Evolutionary conservation across 1,140 invertebrate genomes (phyloP), one percentile per base, ranked within the genome.

Genomic region (Helicoverpa zea): DNA sequence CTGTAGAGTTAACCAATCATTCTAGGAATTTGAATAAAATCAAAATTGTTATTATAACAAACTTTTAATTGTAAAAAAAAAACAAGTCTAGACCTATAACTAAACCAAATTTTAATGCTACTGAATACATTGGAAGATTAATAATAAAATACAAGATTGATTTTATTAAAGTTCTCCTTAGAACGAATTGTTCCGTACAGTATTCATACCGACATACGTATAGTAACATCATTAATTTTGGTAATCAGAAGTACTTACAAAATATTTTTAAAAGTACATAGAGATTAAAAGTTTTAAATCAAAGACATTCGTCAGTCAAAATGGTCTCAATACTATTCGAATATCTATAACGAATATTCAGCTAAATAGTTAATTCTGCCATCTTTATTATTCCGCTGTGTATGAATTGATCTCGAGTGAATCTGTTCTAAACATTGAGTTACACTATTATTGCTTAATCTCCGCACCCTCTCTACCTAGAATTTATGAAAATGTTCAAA

Each of bases 381-480:
- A 35, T 29, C 66, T 52, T 49, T 14, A 70, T 30, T 18, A 52
- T 70, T 54, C 49, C 66, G 66, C 66, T 70, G 66, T 52, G n/a
- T 52, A 70, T 52, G 66, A 68, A 52, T 29, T 29, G 18, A 29
- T 14, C 12, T 30, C 18, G 18, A 70, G 43, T 59, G 58, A 49
- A 16, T 66, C 9, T 10, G 43, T 63, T 16, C 35, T 16, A 66
- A 66, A n/a, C 29, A 70, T 52, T 70, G 3, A 52, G 13, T 70
- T 52, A 70, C 49, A 70, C 49, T 70, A 70, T 70, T 70, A 70
- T 70, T 70, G 66, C 66, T 70, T 70, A 54, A 54, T 54, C 63
- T 54, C 66, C 18, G 66, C 49, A 70, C 23, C 66, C 29, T 70
- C 4, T 23, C 18, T 70, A 29, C 30, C 29, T 70, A 64, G 30